phyloP scores from a whole-genome alignment of 92 coral and sea anemone species.

The Ricordea florida region DNA sequence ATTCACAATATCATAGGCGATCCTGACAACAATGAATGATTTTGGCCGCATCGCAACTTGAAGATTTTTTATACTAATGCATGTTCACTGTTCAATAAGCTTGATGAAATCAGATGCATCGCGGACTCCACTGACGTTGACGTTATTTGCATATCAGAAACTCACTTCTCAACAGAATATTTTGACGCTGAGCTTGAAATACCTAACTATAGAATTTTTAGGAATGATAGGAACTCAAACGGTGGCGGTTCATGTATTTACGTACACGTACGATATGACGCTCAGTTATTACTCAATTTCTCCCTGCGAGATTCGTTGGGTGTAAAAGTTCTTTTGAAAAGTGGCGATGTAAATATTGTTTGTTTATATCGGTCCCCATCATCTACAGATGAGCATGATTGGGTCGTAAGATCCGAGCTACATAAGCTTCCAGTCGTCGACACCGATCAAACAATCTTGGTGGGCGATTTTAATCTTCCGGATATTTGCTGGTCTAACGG shows the following conservation, averaged over 20 bases:
- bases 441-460: slow-evolving; percentile 29
- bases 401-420: slow-evolving; percentile 6
- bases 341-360: slow-evolving; percentile 5
- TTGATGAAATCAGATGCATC: neutral
- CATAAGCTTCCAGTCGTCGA: slow-evolving; percentile 13
- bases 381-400: slow-evolving; percentile 4
- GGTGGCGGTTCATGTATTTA: neutral
- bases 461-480: slow-evolving; percentile 34
- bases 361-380: slow-evolving; percentile 10
- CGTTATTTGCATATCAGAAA: slow-evolving; percentile 7
- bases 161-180: neutral
- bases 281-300: neutral
- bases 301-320: neutral
- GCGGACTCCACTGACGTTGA: neutral
- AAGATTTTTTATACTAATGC: neutral
- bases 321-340: too few species aligned
- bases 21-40: neutral
- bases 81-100: neutral
- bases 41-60: neutral
- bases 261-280: neutral
- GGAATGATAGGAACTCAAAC: neutral
- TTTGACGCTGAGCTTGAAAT: neutral
- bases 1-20: too few species aligned
- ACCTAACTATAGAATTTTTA: neutral
- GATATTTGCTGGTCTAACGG: slow-evolving; percentile 26